Conservation (phyloP, 2,888 invertebrate species). For the Synanthedon vespiformis region DNA sequence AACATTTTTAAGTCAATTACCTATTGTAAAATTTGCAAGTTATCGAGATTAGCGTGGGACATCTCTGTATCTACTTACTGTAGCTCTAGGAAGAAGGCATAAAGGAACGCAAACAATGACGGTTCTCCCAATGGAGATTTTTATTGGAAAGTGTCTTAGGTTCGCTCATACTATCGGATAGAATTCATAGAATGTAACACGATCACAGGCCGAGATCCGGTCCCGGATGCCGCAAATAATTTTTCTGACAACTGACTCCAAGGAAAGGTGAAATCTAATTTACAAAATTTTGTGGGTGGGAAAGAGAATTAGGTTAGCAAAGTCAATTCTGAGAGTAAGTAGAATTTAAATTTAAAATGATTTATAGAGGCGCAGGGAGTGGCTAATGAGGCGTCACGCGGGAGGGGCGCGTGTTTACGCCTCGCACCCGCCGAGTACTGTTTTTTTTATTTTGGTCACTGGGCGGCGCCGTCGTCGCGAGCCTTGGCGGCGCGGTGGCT, state of each 20-base stretch:
- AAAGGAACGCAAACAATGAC: not conserved
- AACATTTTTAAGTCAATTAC: too few relatives aligned
- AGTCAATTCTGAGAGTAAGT: slow-evolving; percentile 67
- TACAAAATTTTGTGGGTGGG: slow-evolving; percentile 57
- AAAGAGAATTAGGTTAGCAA: slow-evolving; percentile 61
- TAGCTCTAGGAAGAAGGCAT: too few relatives aligned
- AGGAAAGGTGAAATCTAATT: slow-evolving; percentile 60
- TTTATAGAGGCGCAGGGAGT: slow-evolving; percentile 65
- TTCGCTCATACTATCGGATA: slow-evolving; percentile 18
- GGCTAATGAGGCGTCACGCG: slow-evolving; percentile 68
- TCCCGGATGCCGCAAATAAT: slow-evolving; percentile 43
- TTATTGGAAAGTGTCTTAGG: slow-evolving; percentile 18
- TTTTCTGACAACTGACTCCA: slow-evolving; percentile 36
- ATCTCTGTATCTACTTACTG: too few relatives aligned
- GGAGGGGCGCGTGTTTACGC: slow-evolving; percentile 64
- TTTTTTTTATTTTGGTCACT: slow-evolving; percentile 34
- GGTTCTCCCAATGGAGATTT: slow-evolving; percentile 11
- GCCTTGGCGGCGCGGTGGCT: slow-evolving; percentile 17
- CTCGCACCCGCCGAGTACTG: slow-evolving; percentile 34
- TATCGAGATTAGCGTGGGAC: too few relatives aligned
- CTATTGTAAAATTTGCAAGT: too few relatives aligned
- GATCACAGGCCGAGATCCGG: slow-evolving; percentile 33
- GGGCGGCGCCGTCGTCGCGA: slow-evolving; percentile 28
- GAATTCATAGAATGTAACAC: slow-evolving; percentile 28
- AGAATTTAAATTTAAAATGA: slow-evolving; percentile 70